Evolutionary conservation across 2,888 invertebrate species (phyloP).

Genomic region (Terebella lapidaria): DNA sequence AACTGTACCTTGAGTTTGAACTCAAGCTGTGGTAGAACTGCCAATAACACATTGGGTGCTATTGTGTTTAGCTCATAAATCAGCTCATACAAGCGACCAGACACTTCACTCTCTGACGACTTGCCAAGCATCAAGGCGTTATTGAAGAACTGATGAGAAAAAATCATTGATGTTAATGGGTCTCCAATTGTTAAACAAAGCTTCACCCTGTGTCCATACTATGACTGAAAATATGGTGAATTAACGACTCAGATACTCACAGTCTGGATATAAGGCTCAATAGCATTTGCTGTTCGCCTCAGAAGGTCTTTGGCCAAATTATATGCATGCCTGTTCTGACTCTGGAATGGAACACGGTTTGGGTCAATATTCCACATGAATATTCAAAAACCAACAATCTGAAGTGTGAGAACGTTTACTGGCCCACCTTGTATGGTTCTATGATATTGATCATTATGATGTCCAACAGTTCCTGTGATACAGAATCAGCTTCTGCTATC

Average conservation of each 20-base stretch:
- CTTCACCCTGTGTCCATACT: not conserved
- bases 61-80: slow-evolving; percentile 94
- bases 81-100: slow-evolving; percentile 73
- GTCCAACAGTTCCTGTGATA: slow-evolving; percentile 88
- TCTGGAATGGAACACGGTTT: slow-evolving; percentile 58
- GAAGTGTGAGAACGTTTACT: too few relatives aligned
- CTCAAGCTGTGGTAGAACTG: slow-evolving; percentile 89
- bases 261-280: slow-evolving; percentile 90
- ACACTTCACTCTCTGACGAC: slow-evolving; percentile 57
- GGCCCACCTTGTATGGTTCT: slow-evolving; percentile 66
- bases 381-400: too few relatives aligned
- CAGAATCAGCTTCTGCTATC: slow-evolving; percentile 90
- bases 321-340: slow-evolving; percentile 83
- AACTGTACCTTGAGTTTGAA: slow-evolving; percentile 65
- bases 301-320: slow-evolving; percentile 86
- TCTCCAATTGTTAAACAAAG: not conserved
- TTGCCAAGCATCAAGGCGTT: slow-evolving; percentile 89
- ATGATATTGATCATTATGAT: slow-evolving; percentile 90
- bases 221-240: not conserved
- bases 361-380: too few relatives aligned
- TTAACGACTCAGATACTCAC: slow-evolving; percentile 60
- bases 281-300: slow-evolving; percentile 81
- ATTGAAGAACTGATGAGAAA: slow-evolving; percentile 80
- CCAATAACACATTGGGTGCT: slow-evolving; percentile 76
- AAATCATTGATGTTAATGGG: not conserved